Evolutionary conservation across 2,113 vertebrate species (phyloP), one percentile per base, ranked within the genome.

Genomic region (Pachypanchax playfairii): DNA sequence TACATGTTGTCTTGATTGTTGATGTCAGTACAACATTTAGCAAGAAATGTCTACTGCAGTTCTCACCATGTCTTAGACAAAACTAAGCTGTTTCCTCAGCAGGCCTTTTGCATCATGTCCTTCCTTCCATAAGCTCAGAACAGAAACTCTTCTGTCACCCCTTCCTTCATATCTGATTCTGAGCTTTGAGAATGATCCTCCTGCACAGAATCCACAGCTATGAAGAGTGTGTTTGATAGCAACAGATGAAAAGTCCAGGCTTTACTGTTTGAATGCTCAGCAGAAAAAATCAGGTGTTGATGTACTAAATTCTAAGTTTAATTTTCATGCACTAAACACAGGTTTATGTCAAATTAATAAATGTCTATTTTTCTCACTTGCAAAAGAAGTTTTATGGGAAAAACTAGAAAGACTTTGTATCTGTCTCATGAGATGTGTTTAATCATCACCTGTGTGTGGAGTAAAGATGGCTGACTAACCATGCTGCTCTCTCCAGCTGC

Each of bases 401-500:
- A 12, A 35, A 3, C 8, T 2, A 35, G 13, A 1, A 35, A 35
- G 10, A 11, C 33, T 14, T 35, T 35, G n/a, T 14, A 29, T 36
- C 3, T 14, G 35, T 14, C 8, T 10, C 9, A 18, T 9, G 22
- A 24, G 22, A 11, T 6, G 7, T 20, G 3, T 46, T 24, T 22
- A 42, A 46, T 46, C 10, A 4, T 14, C 3, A 46, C 1, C 10
- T 11, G 1, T 24, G 43, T 24, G 20, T 12, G 9, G n/a, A 2
- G 18, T 42, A 42, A 22, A 44, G 11, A 12, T 44, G 10, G 6
- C 48, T 50, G 17, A 29, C 25, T n/a, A 51, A 1, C 24, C 9
- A 22, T 17, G 12, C 1, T 29, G 38, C 20, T 49, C 25, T 57
- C 11, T 51, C 5, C 87, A 98, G 97, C 67, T 99, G 97, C 71